Conservation (phyloP, 2,113 vertebrate genomes). For the Scopus umbretta region DNA sequence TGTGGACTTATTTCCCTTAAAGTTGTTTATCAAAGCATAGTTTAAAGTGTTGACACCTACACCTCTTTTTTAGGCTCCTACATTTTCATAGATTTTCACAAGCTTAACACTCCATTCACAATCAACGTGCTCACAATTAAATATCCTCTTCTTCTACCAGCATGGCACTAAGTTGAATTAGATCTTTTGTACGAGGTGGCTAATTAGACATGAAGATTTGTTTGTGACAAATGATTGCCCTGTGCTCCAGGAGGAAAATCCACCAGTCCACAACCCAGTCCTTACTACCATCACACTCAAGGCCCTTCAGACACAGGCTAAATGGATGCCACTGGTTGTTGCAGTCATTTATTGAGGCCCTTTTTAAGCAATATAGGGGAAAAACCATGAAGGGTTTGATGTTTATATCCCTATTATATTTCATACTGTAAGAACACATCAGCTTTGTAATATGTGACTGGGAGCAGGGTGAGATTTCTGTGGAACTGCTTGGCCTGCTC, state of each 20-base stretch:
- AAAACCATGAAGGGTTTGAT: rapidly evolving
- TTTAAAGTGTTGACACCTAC: background rate
- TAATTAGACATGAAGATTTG: background rate
- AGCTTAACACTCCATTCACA: background rate
- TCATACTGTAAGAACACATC: background rate
- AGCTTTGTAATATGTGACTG: background rate
- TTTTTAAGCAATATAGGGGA: background rate
- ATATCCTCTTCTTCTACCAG: background rate
- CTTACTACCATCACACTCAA: background rate
- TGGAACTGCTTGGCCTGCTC: background rate
- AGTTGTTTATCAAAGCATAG: background rate
- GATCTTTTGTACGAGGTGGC: background rate
- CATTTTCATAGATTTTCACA: background rate
- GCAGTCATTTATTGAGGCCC: background rate
- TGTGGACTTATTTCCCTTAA: background rate
- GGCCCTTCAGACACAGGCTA: background rate
- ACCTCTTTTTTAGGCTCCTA: background rate
- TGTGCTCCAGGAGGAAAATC: background rate
- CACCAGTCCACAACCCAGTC: background rate
- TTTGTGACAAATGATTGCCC: background rate
- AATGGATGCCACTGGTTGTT: background rate
- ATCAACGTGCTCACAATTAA: background rate
- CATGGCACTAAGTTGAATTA: background rate
- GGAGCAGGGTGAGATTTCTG: background rate
- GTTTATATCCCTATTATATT: background rate